Evolutionary conservation across 2,113 vertebrate genomes (phyloP), one percentile per base, ranked within the genome.

Genomic region (Daboia siamensis): DNA sequence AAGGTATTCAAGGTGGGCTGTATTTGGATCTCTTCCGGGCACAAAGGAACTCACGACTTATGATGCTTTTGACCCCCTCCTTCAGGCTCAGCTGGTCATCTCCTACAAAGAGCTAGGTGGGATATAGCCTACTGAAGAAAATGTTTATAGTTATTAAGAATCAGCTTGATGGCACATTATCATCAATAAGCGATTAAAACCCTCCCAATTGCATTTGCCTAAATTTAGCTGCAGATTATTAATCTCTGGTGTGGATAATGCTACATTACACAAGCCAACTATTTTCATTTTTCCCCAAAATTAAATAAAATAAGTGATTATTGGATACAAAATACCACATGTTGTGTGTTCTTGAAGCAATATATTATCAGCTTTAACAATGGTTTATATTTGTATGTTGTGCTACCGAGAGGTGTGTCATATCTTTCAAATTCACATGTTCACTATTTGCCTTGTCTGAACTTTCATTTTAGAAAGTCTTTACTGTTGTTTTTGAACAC

Each of bases 391-490:
- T 11, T 64, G 2, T 74, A 15, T 74, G 13, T 17, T 74, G n/a
- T 33, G 64, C 13, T 74, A 74, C n/a, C 12, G 33, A 74, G n/a
- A 33, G 1, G n/a, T 74, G n/a, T 74, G 13, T 13, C 12, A 15
- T 15, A 33, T 33, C n/a, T 74, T 74, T 33, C 64, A 74, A 74
- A 74, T 33, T 74, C 64, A 74, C 64, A 1, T 74, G n/a, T 74
- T 74, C 33, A n/a, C 64, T n/a, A 33, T 13, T 74, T 74, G n/a
- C 64, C 29, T 74, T 15, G n/a, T 74, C 64, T 74, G n/a, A 74
- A n/a, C n/a, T 74, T 33, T 64, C 26, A 91, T 90, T 95, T 94
- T 92, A 57, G 7, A 57, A 2, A 74, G 80, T 29, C n/a, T 17
- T 44, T 88, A 52, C 6, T 74, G n/a, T 33, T 74, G 15, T 80